Evolutionary conservation across 92 coral and sea anemone genomes (phyloP), one percentile per base, ranked within the genome.

Genomic region (Phenganax subtilis): DNA sequence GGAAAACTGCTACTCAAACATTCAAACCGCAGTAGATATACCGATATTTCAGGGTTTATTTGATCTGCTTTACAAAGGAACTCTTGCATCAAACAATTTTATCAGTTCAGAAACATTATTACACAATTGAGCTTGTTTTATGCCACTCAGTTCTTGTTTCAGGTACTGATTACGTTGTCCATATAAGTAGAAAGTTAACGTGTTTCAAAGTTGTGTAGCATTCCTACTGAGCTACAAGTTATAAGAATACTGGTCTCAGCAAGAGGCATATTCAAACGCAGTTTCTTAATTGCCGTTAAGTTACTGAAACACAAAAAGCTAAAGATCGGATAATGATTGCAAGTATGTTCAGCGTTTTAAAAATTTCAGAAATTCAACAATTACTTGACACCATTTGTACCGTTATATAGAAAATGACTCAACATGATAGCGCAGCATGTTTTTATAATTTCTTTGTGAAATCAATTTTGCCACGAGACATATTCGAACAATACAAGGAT

Each of bases 361-460:
- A 68, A 68, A 68, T 68, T 8, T 68, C 9, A 68, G 29, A 68
- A 30, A 68, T 68, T 20, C 11, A n/a, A 10, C 47, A 68, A 68
- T 29, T 51, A 30, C 53, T 68, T 68, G 29, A 37, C 16, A 68
- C 73, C 53, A 17, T 68, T 68, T 68, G 73, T 30, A 10, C 73
- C 73, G 73, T 68, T 68, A 68, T 37, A 68, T 30, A 10, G 73
- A 12, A 53, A 68, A 37, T 6, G 73, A 10, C 73, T 10, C 73
- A 68, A 17, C 10, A 29, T 68, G 73, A 68, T 6, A 30, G 73
- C 73, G 10, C 54, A 68, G 73, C 73, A 68, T 14, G 73, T 68
- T 68, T 58, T 68, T 7, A 68, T 37, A 37, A 37, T 37, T 37
- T 37, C 47, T 37, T 68, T 68, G 73, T 68, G 16, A 29, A 53